A percentile compares a stretch with the other conserved stretches of the same genome.
These are phyloP conservation scores for Aleiodes leptofemur DNA, from an alignment of 2,888 invertebrate genomes.

Conservation along the genomic window DNA sequence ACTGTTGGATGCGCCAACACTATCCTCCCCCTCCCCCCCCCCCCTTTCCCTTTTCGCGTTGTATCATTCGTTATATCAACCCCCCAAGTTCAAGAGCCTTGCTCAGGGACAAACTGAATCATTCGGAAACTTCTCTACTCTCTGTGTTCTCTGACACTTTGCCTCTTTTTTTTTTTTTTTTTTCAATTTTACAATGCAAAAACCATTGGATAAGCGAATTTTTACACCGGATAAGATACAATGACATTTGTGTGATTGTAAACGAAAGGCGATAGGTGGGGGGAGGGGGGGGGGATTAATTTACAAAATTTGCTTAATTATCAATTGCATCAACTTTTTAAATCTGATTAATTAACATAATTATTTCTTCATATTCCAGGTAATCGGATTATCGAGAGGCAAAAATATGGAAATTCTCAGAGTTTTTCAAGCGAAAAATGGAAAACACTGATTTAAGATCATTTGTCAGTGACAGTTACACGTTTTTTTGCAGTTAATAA, in stretches of 20 bases:
- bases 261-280: neutral
- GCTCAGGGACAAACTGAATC: constrained; percentile 68
- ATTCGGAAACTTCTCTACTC: constrained; percentile 43
- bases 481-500: too few species aligned
- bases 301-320: neutral
- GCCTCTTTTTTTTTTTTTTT: constrained; percentile 48
- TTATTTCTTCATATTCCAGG: neutral
- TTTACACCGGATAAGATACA: constrained; percentile 71
- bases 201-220: constrained; percentile 67
- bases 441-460: too few species aligned
- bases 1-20: constrained; percentile 52
- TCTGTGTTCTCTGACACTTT: constrained; percentile 37
- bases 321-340: neutral
- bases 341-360: constrained; percentile 18
- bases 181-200: constrained; percentile 31
- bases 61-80: constrained; percentile 36
- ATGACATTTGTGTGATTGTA: constrained; percentile 58
- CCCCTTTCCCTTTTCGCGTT: constrained; percentile 43
- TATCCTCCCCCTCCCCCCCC: constrained; percentile 47
- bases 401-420: too few species aligned
- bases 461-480: too few species aligned
- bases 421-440: too few species aligned
- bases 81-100: constrained; percentile 73
- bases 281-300: too few species aligned
- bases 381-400: too few species aligned